Base-by-base conservation (phyloP, 2,888 invertebrate species). In the Lithosia quadra region DNA sequence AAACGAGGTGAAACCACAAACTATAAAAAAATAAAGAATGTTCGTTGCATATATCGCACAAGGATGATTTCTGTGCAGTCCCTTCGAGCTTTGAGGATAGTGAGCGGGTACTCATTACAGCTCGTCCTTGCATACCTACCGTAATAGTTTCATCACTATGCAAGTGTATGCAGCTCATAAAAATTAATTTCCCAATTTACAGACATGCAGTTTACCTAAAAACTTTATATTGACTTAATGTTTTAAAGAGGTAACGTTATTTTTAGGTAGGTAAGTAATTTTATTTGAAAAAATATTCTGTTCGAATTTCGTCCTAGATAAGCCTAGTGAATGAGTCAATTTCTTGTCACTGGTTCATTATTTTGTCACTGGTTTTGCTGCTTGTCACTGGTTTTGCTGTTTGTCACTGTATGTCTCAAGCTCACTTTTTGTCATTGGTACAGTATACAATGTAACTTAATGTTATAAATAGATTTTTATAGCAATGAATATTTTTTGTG, bases 161-260 rank as follows among this genome's bases (percentile, higher is more conserved):
- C 33, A n/a, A 33, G 43, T 64, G 57, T 28, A 67, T 57, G 22
- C 49, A 28, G 24, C 24, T 15, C n/a, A 55, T 56, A 60, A 64
- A 72, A 68, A n/a, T 53, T 24, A 34, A 63, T 76, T 76, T 73
- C 67, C 70, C 73, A 64, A 74, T 76, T 74, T 76, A 70, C 69
- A 58, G 59, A 67, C 69, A 64, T 67, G 66, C 15, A 59, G 66
- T 65, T 21, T 21, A 10, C 49, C 18, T n/a, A 18, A 28, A 2
- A 28, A 28, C 28, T 4, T 2, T 59, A 24, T 18, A 18, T 43
- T 11, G 43, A 43, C 43, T 43, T 4, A 43, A 39, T 39, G 39
- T 43, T 18, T 43, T 18, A 43, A 15, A 39, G 18, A 43, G 43
- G 43, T 18, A 13, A n/a, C n/a, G n/a, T n/a, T n/a, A n/a, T n/a